Evolutionary conservation across 2,888 invertebrate genomes (phyloP).

Genomic region (Drosophila suboccidentalis): DNA sequence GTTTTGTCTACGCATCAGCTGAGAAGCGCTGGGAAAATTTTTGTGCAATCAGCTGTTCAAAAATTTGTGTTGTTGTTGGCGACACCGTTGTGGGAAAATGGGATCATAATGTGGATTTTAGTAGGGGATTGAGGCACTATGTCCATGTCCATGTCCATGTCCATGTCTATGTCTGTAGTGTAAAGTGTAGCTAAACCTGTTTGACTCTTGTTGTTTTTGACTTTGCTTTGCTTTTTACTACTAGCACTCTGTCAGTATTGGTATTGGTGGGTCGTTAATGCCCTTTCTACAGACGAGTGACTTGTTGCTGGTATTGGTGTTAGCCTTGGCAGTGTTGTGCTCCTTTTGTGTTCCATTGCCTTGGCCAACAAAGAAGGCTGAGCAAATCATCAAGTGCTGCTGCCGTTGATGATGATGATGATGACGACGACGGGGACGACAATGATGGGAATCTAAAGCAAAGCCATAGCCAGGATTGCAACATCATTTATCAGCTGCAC

Average conservation of each 20-base stretch:
- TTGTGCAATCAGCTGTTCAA: constrained; percentile 74
- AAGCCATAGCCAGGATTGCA: constrained; percentile 58
- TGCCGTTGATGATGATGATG: constrained; percentile 30
- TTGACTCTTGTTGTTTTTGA: constrained; percentile 72
- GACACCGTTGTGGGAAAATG: constrained; percentile 69
- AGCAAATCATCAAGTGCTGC: constrained; percentile 79
- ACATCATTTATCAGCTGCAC: constrained; percentile 80
- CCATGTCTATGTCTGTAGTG: constrained; percentile 48
- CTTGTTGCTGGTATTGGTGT: constrained; percentile 52
- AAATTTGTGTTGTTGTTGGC: constrained; percentile 32
- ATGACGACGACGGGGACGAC: constrained; percentile 49
- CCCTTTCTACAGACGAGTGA: constrained; percentile 14
- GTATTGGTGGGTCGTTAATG: constrained; percentile 44
- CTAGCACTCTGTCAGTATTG: constrained; percentile 40
- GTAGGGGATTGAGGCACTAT: constrained; percentile 24
- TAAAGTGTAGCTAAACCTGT: constrained; percentile 77
- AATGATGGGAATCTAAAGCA: constrained; percentile 61
- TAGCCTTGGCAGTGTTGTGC: constrained; percentile 37
- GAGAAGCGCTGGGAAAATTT: constrained; percentile 74
- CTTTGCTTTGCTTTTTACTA: constrained; percentile 40
- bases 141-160: constrained; percentile 36
- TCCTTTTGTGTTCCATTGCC: constrained; percentile 65
- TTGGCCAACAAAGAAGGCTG: constrained; percentile 67
- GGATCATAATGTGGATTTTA: constrained; percentile 38
- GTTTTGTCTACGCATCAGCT: constrained; percentile 56